Evolutionary conservation across 2,888 invertebrate genomes (phyloP).

Genomic region (Tetanocera ferruginea): DNA sequence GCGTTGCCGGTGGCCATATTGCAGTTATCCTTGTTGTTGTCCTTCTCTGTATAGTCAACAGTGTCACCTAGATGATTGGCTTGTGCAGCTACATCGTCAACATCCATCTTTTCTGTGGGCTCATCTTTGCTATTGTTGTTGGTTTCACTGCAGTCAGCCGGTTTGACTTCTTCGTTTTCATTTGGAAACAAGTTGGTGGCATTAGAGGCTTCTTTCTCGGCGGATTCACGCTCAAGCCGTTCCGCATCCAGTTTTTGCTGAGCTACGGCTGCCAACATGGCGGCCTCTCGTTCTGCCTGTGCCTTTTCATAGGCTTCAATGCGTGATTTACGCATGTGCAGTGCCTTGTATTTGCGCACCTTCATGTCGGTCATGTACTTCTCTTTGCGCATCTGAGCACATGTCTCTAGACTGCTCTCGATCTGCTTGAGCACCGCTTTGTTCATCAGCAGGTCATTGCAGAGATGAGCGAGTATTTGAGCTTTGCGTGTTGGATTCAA

Average conservation of each 20-base stretch:
- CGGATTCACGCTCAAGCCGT: slow-evolving; percentile 59
- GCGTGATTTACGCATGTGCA: slow-evolving; percentile 82
- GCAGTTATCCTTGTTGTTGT: background rate
- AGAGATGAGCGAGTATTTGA: slow-evolving; percentile 89
- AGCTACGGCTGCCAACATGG: slow-evolving; percentile 63
- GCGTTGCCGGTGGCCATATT: slow-evolving; percentile 23
- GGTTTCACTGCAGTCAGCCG: slow-evolving; percentile 21
- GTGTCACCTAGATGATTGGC: slow-evolving; percentile 40
- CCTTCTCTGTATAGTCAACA: slow-evolving; percentile 37
- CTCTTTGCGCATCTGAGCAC: slow-evolving; percentile 89
- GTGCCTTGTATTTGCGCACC: slow-evolving; percentile 83
- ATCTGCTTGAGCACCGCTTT: slow-evolving; percentile 91
- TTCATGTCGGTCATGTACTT: slow-evolving; percentile 94
- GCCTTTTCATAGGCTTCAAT: slow-evolving; percentile 79
- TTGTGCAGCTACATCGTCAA: slow-evolving; percentile 51
- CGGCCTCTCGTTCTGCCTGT: slow-evolving; percentile 67
- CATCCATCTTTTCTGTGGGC: slow-evolving; percentile 57
- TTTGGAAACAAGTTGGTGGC: background rate
- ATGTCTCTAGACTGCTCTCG: slow-evolving; percentile 88
- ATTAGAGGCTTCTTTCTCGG: slow-evolving; percentile 45
- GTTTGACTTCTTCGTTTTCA: background rate
- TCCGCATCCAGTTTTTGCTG: slow-evolving; percentile 70
- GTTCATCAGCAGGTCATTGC: slow-evolving; percentile 94
- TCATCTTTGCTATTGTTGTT: slow-evolving; percentile 50
- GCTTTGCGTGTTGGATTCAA: slow-evolving; percentile 89